These are phyloP conservation scores for Ramazzottius varieornatus DNA, from an alignment of 2,888 invertebrate genomes.

Conservation along the genomic window DNA sequence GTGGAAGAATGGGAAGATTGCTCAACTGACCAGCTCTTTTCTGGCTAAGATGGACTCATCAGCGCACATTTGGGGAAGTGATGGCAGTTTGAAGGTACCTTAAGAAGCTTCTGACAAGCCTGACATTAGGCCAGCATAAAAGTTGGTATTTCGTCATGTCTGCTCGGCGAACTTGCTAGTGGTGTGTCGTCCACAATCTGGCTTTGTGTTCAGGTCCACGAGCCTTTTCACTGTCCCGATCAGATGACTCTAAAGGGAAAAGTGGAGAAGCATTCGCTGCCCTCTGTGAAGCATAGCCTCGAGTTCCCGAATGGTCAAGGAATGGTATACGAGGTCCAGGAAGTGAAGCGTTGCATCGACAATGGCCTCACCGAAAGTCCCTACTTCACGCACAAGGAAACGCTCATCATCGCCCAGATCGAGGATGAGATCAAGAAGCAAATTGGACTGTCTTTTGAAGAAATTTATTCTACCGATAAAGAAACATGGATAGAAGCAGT, in stretches of 20 bases:
- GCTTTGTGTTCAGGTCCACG: neutral
- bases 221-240: neutral
- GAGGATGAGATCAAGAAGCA: neutral
- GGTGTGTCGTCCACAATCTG: neutral
- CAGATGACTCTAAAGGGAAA: neutral
- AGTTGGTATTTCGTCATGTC: neutral
- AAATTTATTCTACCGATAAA: neutral
- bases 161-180: neutral
- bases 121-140: neutral
- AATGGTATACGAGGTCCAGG: neutral
- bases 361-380: neutral
- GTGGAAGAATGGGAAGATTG: conserved; percentile 36
- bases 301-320: neutral
- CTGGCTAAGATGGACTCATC: neutral
- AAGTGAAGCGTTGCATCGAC: neutral
- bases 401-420: neutral
- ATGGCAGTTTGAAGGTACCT: too few species aligned
- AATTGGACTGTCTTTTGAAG: neutral
- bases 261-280: neutral
- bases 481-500: too few species aligned
- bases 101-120: neutral
- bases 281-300: neutral
- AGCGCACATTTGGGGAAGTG: neutral
- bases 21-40: conserved; percentile 27
- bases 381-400: neutral